Evolutionary conservation across 2,888 invertebrate genomes (phyloP), one percentile per base, ranked within the genome.

Genomic region (Trachelus troglodyta): DNA sequence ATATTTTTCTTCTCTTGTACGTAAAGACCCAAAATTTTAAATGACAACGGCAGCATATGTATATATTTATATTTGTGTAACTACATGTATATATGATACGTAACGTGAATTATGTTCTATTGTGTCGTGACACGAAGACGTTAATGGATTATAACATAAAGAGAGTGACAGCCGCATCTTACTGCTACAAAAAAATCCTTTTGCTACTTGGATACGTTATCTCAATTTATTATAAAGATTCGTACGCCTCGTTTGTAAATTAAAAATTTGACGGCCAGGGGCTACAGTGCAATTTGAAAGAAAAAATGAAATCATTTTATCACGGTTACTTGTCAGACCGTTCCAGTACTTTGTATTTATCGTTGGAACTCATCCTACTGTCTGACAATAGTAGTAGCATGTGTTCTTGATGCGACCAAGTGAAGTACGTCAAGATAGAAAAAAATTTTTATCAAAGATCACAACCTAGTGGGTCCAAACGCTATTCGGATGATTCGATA

Each of bases 141-240:
- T 56, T 71, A 68, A 78, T 75, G 73, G 78, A 78, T 78, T 37
- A 75, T 78, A 73, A 73, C 31, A 31, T 11, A 40, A 69, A 37
- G n/a, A 73, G 75, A 75, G 75, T 78, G 78, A 78, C 73, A 75
- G 56, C 56, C 3, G 23, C 9, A 23, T 56, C 56, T 56, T 40
- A 40, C 40, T 23, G 23, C 56, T 56, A 56, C 56, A 56, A 1
- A 56, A 56, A 56, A 56, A 56, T 23, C 9, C 23, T 23, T 9
- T 56, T 23, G 56, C 56, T 56, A 56, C 56, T 56, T 2, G 56
- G 56, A 56, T 56, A 56, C 56, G 56, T 56, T 56, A 9, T 56
- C 9, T 9, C 1, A 56, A 56, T 56, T 56, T 23, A 56, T 23
- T 56, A 56, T 56, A 9, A 56, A 56, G 56, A 2, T 9, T 23